These are phyloP conservation scores for Agrochola circellaris DNA, from an alignment of 2,888 invertebrate species.

Conservation along the genomic window DNA sequence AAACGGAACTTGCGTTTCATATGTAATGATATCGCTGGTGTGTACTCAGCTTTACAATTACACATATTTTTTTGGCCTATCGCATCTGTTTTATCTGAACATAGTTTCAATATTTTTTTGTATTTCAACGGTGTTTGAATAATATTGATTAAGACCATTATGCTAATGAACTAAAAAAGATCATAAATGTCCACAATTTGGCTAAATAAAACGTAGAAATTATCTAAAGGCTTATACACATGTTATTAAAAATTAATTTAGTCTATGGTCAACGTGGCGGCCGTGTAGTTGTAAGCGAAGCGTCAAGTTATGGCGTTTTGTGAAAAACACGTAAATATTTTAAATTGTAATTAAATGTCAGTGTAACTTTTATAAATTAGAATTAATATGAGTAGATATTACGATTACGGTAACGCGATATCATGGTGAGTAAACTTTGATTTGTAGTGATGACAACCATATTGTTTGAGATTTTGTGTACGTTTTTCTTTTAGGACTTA, in stretches of 20 bases:
- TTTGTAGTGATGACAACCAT: constrained; percentile 82
- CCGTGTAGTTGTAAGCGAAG: constrained; percentile 80
- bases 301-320: constrained; percentile 87
- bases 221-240: constrained; percentile 68
- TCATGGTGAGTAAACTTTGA: constrained; percentile 87
- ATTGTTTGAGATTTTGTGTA: constrained; percentile 84
- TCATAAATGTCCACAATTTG: background rate
- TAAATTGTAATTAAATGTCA: constrained; percentile 79
- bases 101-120: constrained; percentile 22
- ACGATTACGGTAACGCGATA: constrained; percentile 90
- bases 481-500: constrained; percentile 77
- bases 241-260: constrained; percentile 67
- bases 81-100: constrained; percentile 30
- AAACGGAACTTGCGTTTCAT: constrained; percentile 76
- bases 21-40: constrained; percentile 55
- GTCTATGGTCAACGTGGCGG: constrained; percentile 89
- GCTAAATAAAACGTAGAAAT: background rate
- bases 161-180: background rate
- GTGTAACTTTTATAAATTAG: constrained; percentile 79
- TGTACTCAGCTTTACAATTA: constrained; percentile 57
- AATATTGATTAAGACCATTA: background rate
- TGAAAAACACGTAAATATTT: constrained; percentile 81
- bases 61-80: background rate
- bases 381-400: constrained; percentile 90
- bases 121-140: background rate